Evolutionary conservation across 2,113 vertebrate species (phyloP).

Genomic region (Passer montanus): DNA sequence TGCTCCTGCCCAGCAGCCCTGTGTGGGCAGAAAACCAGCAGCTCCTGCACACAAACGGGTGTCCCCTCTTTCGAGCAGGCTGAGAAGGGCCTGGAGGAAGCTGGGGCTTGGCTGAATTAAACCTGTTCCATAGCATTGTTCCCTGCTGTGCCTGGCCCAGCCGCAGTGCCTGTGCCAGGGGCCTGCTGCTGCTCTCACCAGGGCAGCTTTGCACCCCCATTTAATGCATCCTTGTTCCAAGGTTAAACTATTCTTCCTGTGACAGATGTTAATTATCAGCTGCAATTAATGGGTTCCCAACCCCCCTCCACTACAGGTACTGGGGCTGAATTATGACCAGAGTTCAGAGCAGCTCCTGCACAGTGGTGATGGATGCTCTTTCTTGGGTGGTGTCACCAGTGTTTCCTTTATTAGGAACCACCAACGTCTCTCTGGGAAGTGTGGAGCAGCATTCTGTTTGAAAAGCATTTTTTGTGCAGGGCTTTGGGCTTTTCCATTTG

Average conservation of each 20-base stretch:
- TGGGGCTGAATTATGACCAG: not conserved
- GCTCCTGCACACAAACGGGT: rapidly evolving
- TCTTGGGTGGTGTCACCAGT: not conserved
- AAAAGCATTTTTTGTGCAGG: constrained; percentile 16
- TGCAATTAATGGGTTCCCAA: not conserved
- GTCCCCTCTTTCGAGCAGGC: not conserved
- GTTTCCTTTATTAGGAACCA: not conserved
- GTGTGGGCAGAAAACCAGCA: not conserved
- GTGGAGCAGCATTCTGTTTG: not conserved
- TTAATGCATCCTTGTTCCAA: not conserved
- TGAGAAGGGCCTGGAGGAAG: not conserved
- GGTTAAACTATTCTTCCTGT: not conserved
- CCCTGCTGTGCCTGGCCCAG: not conserved
- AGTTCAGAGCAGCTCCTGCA: not conserved
- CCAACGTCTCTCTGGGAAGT: not conserved
- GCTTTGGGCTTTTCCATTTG: constrained; percentile 7
- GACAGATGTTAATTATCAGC: not conserved
- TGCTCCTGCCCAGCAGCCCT: not conserved
- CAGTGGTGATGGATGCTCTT: not conserved
- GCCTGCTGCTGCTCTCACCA: not conserved
- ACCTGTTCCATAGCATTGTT: rapidly evolving
- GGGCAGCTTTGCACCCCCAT: not conserved
- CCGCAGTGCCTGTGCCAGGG: not conserved
- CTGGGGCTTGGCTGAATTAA: not conserved
- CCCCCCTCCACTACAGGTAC: not conserved